A percentile compares a stretch with the other conserved stretches of the same genome.
phyloP scores from a whole-genome alignment of 2,888 invertebrate species.

The Idaea straminata region DNA sequence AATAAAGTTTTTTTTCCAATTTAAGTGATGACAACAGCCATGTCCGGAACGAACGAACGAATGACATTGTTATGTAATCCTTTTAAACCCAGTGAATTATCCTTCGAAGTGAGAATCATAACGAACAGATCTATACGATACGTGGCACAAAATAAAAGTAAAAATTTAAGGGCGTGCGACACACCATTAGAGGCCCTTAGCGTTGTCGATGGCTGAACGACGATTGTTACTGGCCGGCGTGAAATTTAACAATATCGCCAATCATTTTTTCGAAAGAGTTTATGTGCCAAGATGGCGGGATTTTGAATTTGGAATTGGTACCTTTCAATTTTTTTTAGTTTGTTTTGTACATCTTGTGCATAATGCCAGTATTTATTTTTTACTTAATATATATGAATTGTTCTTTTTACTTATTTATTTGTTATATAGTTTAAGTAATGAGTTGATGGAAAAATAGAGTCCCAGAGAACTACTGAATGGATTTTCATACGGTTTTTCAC shows the following conservation, averaged over 20 bases:
- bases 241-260: conserved; percentile 34
- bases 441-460: no score
- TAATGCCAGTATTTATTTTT: no score
- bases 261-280: conserved; percentile 34
- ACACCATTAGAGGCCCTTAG: conserved; percentile 76
- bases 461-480: background rate
- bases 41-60: no score
- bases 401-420: no score
- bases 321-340: background rate
- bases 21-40: no score
- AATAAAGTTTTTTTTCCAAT: no score
- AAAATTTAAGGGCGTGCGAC: conserved; percentile 70
- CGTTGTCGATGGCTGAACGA: conserved; percentile 42
- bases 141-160: conserved; percentile 73
- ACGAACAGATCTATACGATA: conserved; percentile 37
- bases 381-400: no score
- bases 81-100: background rate
- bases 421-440: no score
- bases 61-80: no score
- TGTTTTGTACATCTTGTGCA: background rate
- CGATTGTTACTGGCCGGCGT: conserved; percentile 63
- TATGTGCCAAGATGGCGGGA: conserved; percentile 7
- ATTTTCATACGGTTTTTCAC: background rate
- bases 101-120: conserved; percentile 26
- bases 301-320: background rate